Percentiles rank a stretch among this genome's conserved stretches.
Conservation (phyloP, 2,888 invertebrate genomes). For the Timema cristinae region DNA sequence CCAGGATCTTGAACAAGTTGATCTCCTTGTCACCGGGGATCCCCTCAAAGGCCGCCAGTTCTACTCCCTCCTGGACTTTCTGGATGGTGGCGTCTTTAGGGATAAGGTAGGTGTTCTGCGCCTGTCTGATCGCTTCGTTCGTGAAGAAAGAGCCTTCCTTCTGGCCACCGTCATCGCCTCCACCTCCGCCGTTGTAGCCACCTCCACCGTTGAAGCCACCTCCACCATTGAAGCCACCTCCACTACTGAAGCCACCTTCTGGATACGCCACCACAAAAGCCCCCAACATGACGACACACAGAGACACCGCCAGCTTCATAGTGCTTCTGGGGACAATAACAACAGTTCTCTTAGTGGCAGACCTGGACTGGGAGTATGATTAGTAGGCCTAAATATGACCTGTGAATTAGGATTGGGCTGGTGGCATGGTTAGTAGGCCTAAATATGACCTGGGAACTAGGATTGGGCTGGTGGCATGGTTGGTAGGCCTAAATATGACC, state of each 20-base stretch:
- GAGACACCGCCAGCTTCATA: slow-evolving; percentile 13
- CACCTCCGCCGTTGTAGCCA: slow-evolving; percentile 11
- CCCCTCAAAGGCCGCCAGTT: slow-evolving; percentile 79
- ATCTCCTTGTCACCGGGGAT: slow-evolving; percentile 82
- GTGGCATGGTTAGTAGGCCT: too few relatives aligned
- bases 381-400: too few relatives aligned
- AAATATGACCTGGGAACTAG: too few relatives aligned
- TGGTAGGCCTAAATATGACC: too few relatives aligned
- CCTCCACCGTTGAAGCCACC: not conserved
- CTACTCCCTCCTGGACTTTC: slow-evolving; percentile 81
- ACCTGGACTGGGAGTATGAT: too few relatives aligned
- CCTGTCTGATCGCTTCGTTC: slow-evolving; percentile 82
- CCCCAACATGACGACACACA: too few relatives aligned
- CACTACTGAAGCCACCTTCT: too few relatives aligned
- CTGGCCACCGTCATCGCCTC: slow-evolving; percentile 14
- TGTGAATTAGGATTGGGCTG: too few relatives aligned
- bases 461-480: too few relatives aligned
- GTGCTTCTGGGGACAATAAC: not conserved
- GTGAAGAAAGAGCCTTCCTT: slow-evolving; percentile 74
- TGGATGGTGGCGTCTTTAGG: slow-evolving; percentile 84
- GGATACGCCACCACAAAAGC: too few relatives aligned
- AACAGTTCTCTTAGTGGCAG: not conserved
- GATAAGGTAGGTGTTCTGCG: slow-evolving; percentile 78
- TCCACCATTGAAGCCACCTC: too few relatives aligned
- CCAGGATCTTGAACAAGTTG: slow-evolving; percentile 77